Conservation (phyloP, 2,888 invertebrate species). For the Dioctria linearis region DNA sequence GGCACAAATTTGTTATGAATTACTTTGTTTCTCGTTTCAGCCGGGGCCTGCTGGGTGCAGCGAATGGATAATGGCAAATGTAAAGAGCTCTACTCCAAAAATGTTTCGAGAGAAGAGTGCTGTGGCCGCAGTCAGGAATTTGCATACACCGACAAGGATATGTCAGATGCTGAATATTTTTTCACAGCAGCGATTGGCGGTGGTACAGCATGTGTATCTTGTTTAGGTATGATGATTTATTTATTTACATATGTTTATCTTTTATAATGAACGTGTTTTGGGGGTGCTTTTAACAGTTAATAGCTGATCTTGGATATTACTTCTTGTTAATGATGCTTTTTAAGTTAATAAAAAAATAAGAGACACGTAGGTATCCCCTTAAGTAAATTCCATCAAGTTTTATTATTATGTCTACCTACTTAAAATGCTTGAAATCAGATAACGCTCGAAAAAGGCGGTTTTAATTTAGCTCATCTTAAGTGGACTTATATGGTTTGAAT, state of each 20-base stretch:
- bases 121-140: constrained; percentile 73
- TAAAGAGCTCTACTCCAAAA: constrained; percentile 83
- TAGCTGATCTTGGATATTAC: too few species aligned
- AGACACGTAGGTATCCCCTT: too few species aligned
- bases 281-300: too few species aligned
- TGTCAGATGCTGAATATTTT: constrained; percentile 69
- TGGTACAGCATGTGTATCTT: constrained; percentile 69
- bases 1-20: constrained; percentile 32
- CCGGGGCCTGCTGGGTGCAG: constrained; percentile 90
- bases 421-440: too few species aligned
- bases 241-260: background rate
- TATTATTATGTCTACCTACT: too few species aligned
- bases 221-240: constrained; percentile 66
- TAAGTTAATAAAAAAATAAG: too few species aligned
- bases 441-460: too few species aligned
- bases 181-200: constrained; percentile 69
- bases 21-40: constrained; percentile 66
- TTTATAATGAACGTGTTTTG: too few species aligned
- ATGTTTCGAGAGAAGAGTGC: constrained; percentile 84
- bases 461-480: too few species aligned
- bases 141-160: constrained; percentile 69
- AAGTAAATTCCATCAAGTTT: too few species aligned
- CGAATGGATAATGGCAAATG: constrained; percentile 87
- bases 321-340: too few species aligned
- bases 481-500: too few species aligned